Evolutionary conservation across 1,140 invertebrate species (phyloP), one percentile per base, ranked within the genome.

Genomic region (Hydropsyche tenuis): DNA sequence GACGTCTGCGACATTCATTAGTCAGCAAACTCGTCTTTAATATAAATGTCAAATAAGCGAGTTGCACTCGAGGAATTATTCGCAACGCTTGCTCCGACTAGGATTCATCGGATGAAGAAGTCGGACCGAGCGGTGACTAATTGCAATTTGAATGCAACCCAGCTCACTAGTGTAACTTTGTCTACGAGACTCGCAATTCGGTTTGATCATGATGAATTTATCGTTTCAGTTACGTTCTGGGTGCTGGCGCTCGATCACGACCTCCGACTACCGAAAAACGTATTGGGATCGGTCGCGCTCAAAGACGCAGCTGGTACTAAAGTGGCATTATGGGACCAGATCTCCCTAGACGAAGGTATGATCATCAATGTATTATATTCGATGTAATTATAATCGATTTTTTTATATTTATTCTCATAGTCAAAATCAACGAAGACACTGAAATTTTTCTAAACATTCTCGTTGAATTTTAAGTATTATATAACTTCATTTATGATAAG

Each of bases 321-420:
- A 78, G 88, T 89, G 0, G 87, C 88, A 1, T 82, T 89, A 37
- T 90, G 89, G 89, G 87, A 89, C 68, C 86, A 90, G 80, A 82
- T 89, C 1, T 82, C 87, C 7, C 80, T 89, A 76, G 85, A 88
- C 76, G 83, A 86, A 83, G 86, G 86, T 86, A 82, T 37, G n/a
- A n/a, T n/a, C n/a, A n/a, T n/a, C n/a, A 81, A 64, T 73, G 20
- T n/a, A n/a, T 51, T 20, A 51, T 45, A n/a, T n/a, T n/a, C n/a
- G n/a, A n/a, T n/a, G n/a, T n/a, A n/a, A n/a, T n/a, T n/a, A n/a
- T n/a, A n/a, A n/a, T n/a, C n/a, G n/a, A n/a, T n/a, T n/a, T n/a
- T n/a, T n/a, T n/a, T n/a, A n/a, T n/a, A n/a, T n/a, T n/a, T n/a
- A n/a, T n/a, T n/a, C n/a, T n/a, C n/a, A n/a, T n/a, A n/a, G n/a